Conservation (phyloP, 2,113 vertebrate genomes). For the Colius striatus region DNA sequence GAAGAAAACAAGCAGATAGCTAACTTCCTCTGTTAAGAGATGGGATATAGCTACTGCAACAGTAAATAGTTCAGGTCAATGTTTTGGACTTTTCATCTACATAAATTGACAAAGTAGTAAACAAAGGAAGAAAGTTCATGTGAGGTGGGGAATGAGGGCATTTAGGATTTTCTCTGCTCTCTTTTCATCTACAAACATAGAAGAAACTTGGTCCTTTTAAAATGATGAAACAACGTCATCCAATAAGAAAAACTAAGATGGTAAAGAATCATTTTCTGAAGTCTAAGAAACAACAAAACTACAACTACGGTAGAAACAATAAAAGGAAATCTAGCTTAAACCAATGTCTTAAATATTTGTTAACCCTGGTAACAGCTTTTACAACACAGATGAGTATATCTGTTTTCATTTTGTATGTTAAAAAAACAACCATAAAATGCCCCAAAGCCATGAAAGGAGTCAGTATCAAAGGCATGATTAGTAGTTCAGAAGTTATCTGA, state of each 20-base stretch:
- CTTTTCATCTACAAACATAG: background rate
- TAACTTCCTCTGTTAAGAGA: background rate
- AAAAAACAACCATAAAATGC: conserved; percentile 38
- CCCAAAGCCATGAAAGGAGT: conserved; percentile 19
- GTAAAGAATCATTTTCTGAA: background rate
- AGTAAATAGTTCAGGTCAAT: background rate
- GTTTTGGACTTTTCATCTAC: background rate
- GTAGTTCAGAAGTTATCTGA: conserved; percentile 66
- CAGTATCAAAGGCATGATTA: conserved; percentile 52
- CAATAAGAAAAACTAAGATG: background rate
- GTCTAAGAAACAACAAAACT: background rate
- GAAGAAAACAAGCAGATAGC: background rate
- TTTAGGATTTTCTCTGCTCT: background rate
- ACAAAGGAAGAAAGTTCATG: background rate
- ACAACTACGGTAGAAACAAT: background rate
- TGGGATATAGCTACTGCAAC: background rate
- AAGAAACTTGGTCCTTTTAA: background rate
- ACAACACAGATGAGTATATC: background rate
- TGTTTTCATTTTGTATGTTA: background rate
- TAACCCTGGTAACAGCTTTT: background rate
- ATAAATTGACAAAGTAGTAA: background rate
- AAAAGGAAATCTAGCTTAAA: background rate
- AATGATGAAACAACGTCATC: background rate
- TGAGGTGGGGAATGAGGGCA: background rate
- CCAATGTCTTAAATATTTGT: background rate